phyloP scores from a whole-genome alignment of 2,113 vertebrate genomes.

The Echinops telfairi region DNA sequence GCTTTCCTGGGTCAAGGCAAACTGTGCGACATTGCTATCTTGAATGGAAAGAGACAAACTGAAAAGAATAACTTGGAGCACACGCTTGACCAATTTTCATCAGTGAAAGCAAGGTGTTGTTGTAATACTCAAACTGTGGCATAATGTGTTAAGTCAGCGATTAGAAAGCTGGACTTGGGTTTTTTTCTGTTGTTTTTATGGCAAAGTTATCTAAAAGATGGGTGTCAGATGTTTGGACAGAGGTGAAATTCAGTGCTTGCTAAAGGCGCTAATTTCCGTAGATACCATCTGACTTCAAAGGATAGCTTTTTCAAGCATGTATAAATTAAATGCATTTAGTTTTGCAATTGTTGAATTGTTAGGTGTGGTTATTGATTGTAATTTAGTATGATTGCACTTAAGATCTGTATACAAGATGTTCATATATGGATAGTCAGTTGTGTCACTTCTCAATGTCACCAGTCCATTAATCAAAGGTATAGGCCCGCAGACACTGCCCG shows the following conservation, averaged over 20 bases:
- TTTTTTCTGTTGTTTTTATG: background rate
- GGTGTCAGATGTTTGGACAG: background rate
- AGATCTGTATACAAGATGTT: slow-evolving; percentile 50
- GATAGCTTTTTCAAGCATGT: slow-evolving; percentile 13
- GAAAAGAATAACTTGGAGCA: background rate
- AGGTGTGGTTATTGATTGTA: slow-evolving; percentile 59
- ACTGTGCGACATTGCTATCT: no score
- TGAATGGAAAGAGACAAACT: background rate
- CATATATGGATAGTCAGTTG: slow-evolving; percentile 48
- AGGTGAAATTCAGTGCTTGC: background rate
- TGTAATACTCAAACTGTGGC: background rate
- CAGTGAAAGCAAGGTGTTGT: background rate
- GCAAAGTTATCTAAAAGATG: background rate
- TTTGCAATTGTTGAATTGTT: slow-evolving; percentile 66
- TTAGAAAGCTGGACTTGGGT: background rate
- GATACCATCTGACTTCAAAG: slow-evolving; percentile 2
- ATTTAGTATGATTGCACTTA: slow-evolving; percentile 54
- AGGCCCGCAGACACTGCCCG: background rate
- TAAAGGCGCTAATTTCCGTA: background rate
- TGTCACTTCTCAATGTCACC: background rate
- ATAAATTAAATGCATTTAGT: slow-evolving; percentile 32
- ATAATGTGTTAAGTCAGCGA: background rate
- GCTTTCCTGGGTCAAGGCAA: no score
- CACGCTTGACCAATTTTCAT: background rate
- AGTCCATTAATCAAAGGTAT: background rate